These are phyloP conservation scores for Propithecus perrieri DNA, from an alignment of 2,797 vertebrate species.

Conservation along the genomic window DNA sequence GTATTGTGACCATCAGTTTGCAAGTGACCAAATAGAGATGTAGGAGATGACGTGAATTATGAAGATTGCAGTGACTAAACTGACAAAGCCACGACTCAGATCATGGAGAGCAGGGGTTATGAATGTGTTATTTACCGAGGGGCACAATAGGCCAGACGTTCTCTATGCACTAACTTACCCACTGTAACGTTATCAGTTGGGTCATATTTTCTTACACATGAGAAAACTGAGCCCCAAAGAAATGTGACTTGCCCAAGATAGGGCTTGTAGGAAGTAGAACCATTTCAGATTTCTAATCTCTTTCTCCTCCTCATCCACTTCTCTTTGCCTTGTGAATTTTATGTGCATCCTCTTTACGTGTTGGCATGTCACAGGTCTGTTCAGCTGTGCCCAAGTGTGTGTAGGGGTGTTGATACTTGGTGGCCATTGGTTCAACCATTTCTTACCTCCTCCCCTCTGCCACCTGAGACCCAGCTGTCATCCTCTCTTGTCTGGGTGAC, in stretches of 20 bases:
- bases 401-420: not conserved
- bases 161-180: not conserved
- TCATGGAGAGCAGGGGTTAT: not conserved
- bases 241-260: not conserved
- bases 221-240: not conserved
- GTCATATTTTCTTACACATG: not conserved
- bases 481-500: not conserved
- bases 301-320: accelerated
- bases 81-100: accelerated
- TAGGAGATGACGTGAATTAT: not conserved
- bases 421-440: not conserved
- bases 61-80: not conserved
- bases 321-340: not conserved
- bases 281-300: not conserved
- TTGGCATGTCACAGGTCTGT: not conserved
- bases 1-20: accelerated
- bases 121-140: not conserved
- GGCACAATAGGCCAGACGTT: not conserved
- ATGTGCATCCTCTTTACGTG: not conserved
- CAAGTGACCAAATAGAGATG: not conserved
- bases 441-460: not conserved
- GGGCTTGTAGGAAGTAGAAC: accelerated
- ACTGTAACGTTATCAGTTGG: accelerated
- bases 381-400: not conserved
- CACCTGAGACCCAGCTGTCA: accelerated